Conservation (phyloP, 2,888 invertebrate species). For the Trichogramma dendrolimi region DNA sequence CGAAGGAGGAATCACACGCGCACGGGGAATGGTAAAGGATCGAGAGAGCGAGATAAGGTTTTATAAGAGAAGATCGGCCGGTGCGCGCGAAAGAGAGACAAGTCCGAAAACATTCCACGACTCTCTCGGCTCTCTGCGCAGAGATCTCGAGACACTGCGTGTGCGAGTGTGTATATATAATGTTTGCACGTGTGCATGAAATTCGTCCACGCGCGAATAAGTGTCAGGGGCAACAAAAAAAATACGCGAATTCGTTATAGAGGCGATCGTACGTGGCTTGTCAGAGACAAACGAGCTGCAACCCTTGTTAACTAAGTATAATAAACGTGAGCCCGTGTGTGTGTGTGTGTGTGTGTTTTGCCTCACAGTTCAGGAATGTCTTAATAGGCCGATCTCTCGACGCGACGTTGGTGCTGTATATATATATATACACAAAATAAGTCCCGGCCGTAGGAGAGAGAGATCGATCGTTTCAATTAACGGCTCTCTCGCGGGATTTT, state of each 20-base stretch:
- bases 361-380: conserved; percentile 39
- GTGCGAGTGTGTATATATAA: neutral
- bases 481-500: neutral
- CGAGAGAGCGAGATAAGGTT: no score
- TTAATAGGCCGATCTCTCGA: conserved; percentile 31
- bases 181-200: neutral
- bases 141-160: no score
- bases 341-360: conserved; percentile 38
- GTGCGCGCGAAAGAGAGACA: no score
- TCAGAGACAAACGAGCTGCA: conserved; percentile 43
- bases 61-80: no score
- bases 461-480: neutral
- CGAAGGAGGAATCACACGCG: no score
- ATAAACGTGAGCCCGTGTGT: conserved; percentile 28
- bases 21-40: no score
- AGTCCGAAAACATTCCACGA: no score
- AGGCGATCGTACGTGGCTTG: conserved; percentile 21
- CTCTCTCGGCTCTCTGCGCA: no score
- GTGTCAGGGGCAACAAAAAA: no score
- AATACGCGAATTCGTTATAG: neutral
- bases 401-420: neutral
- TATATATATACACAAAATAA: neutral
- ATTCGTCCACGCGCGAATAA: conserved; percentile 17
- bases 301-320: conserved; percentile 28
- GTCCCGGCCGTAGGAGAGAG: neutral